phyloP scores from a whole-genome alignment of 1,140 invertebrate species.

The Lysiphlebus fabarum region DNA sequence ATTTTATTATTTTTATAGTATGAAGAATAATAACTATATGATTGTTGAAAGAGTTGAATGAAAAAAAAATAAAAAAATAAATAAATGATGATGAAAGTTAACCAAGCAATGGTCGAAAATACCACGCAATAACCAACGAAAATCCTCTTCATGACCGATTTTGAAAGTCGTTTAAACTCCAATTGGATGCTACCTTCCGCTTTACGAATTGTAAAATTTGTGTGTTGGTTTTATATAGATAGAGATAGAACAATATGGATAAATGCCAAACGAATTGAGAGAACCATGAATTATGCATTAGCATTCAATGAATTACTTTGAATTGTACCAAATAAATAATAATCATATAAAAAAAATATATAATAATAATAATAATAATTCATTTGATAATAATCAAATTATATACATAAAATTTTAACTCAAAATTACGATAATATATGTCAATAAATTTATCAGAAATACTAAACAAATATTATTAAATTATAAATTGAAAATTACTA shows the following conservation, averaged over 20 bases:
- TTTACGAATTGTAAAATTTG: too few relatives aligned
- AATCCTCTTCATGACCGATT: neutral
- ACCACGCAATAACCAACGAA: conserved; percentile 2
- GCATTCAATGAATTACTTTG: conserved; percentile 2
- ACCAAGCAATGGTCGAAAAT: neutral
- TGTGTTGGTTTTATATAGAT: neutral
- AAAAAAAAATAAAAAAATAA: too few relatives aligned
- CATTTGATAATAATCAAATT: neutral
- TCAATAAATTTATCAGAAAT: too few relatives aligned
- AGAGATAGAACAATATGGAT: neutral
- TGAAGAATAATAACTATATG: too few relatives aligned
- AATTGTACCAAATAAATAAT: neutral
- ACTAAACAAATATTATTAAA: too few relatives aligned
- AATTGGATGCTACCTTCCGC: neutral
- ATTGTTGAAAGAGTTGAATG: too few relatives aligned
- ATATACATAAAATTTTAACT: too few relatives aligned
- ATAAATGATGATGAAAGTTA: too few relatives aligned
- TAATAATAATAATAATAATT: neutral
- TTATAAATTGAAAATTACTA: too few relatives aligned
- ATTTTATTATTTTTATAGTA: too few relatives aligned
- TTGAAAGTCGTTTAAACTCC: conserved; percentile 5
- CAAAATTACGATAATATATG: too few relatives aligned
- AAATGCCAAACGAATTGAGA: neutral
- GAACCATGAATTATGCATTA: neutral
- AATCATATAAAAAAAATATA: too few relatives aligned